A percentile compares a stretch with the other conserved stretches of the same genome.
These are phyloP conservation scores for Nesometra sesokonis DNA, from an alignment of 35 echinoderm and acorn worm genomes.

Conservation along the genomic window DNA sequence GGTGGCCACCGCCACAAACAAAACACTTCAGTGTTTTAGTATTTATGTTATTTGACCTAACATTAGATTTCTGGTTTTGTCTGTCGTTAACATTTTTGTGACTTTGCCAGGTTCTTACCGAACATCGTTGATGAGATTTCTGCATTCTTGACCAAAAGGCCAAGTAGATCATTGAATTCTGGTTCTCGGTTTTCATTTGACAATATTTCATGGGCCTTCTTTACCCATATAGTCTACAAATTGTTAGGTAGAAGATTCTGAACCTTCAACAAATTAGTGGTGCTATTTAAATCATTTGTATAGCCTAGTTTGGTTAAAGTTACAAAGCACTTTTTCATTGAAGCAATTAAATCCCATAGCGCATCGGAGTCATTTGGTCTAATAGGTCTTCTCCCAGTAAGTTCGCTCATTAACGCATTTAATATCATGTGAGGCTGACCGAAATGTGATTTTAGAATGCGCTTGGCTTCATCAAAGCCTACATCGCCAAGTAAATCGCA, in stretches of 20 bases:
- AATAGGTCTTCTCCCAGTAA: background rate
- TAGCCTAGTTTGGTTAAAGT: conserved; percentile 21
- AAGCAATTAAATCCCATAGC: conserved; percentile 17
- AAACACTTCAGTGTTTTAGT: conserved; percentile 13
- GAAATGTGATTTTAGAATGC: no score
- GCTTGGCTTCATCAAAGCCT: no score
- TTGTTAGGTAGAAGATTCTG: conserved; percentile 9
- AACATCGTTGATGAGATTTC: no score
- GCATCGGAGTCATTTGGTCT: conserved; percentile 17
- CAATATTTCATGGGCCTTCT: conserved; percentile 24
- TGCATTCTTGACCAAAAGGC: background rate
- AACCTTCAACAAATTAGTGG: conserved; percentile 13
- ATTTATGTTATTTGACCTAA: background rate
- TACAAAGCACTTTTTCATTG: conserved; percentile 32
- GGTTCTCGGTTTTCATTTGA: background rate
- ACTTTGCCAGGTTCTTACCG: background rate
- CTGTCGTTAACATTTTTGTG: background rate
- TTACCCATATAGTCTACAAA: conserved; percentile 27
- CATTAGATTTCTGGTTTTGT: background rate
- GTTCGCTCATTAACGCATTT: background rate
- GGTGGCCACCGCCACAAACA: conserved; percentile 1
- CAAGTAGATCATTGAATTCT: background rate
- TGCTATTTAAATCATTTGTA: conserved; percentile 26
- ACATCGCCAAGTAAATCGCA: background rate
- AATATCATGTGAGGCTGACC: no score